phyloP scores from a whole-genome alignment of 2,797 vertebrate genomes.

The Etheostoma perlongum region DNA sequence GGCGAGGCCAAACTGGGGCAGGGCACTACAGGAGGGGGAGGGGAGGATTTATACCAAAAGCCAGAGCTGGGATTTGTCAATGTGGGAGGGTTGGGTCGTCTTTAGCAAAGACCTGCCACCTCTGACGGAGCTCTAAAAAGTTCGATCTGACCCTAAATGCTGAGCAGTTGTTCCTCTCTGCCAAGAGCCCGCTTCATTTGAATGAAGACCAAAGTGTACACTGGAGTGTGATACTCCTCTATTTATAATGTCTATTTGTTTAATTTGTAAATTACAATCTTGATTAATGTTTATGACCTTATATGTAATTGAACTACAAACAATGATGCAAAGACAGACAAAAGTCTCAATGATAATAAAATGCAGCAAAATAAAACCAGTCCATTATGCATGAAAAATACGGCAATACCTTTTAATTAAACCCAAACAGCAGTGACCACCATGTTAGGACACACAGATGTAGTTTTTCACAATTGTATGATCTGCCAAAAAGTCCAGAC shows the following conservation, averaged over 20 bases:
- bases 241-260: conserved; percentile 13
- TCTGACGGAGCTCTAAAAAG: conserved; percentile 77
- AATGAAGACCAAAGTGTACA: conserved; percentile 15
- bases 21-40: conserved; percentile 43
- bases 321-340: neutral
- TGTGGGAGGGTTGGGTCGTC: conserved; percentile 76
- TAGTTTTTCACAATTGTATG: conserved; percentile 82
- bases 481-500: conserved; percentile 81
- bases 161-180: conserved; percentile 71
- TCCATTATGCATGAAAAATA: conserved; percentile 26
- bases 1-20: conserved; percentile 71
- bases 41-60: conserved; percentile 63
- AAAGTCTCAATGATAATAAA: neutral
- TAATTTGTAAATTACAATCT: conserved; percentile 12
- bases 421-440: conserved; percentile 42
- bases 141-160: conserved; percentile 78
- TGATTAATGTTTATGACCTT: neutral
- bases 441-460: conserved; percentile 56
- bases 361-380: conserved; percentile 16
- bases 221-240: conserved; percentile 10
- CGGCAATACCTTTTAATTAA: conserved; percentile 65
- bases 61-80: conserved; percentile 73
- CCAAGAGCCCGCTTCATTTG: conserved; percentile 63
- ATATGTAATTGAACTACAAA: neutral
- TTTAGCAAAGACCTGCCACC: conserved; percentile 78